Base-by-base conservation (phyloP, 2,888 invertebrate species). In the Lathronympha strigana region DNA sequence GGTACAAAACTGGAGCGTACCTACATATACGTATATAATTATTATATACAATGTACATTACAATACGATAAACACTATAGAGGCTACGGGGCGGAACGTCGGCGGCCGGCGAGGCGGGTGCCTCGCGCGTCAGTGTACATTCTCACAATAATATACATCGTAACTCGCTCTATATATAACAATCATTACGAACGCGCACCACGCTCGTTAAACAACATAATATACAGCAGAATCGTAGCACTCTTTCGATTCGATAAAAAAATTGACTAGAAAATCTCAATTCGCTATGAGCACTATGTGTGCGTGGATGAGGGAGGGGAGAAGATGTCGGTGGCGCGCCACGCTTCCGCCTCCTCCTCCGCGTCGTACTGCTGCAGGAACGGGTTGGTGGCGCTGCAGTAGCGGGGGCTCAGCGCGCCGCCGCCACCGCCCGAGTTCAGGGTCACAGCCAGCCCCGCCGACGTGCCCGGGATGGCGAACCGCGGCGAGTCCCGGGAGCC, bases 361-460 rank as follows among this genome's bases (percentile, higher is more conserved):
- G 87, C 89, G 79, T 92, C 88, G 82, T 93, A 92, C 79, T 92
- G 89, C 83, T 92, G 92, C 76, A 94, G 84, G 83, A 94, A 94
- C 63, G 94, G 94, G 84, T 94, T 94, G 53, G 94, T 94, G 72
- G 90, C 84, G 70, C 79, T 79, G 75, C 79, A 87, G 84, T 89
- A 91, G 69, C 91, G 88, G 13, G 91, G 91, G 68, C 86, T 85
- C 61, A 87, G 78, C 11, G 76, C 77, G 25, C 80, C 83, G 38
- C 58, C 57, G 19, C 74, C 31, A 8, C 67, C 72, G 40, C 69
- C 73, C 11, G 86, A 88, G 78, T 93, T 93, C 71, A 94, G 82
- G 31, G 94, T 94, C 63, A 94, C 94, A 54, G 94, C 94, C 67
- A 94, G 81, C 15, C 94, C 94, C 11, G 94, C 94, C 11, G 94